Base-by-base conservation (phyloP, 1,140 invertebrate genomes). In the Hycleus phaleratus region DNA sequence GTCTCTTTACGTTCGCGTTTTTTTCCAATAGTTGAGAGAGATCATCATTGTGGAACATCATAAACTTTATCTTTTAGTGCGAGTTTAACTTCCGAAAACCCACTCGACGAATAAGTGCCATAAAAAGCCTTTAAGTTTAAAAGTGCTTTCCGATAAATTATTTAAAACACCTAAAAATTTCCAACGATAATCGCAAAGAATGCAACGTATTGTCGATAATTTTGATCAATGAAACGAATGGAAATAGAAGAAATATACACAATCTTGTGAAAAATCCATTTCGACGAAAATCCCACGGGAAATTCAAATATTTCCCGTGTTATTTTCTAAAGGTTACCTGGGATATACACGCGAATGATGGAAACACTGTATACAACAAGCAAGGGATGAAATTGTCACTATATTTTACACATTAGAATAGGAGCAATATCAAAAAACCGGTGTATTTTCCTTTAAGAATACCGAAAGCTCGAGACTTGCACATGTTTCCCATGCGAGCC, bases 71-170 rank as follows among this genome's bases (percentile, higher is more conserved):
- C 32, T 56, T 65, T 62, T 62, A 62, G 60, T 54, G 18, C 18
- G 53, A 64, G 59, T 60, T 46, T 58, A 61, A 64, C 40, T 61
- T 64, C 47, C 38, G 46, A 53, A 42, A 51, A 55, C 53, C 60
- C 60, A 60, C 63, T 62, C 53, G 47, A 59, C 48, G 56, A 63
- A 59, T 65, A 65, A 65, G 63, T 62, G 52, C 63, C 63, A 63
- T 65, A 65, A 68, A 68, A 60, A 60, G 66, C 62, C 59, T 60
- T 65, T 59, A 57, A 66, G 59, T 68, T 64, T 65, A 61, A 66
- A 68, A 68, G 66, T 68, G 66, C 64, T 68, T 68, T 65, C 58
- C 66, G 62, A 68, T 68, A 66, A 68, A 66, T 68, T 68, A 68
- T 66, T 68, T 64, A 62, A 18, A 64, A 68, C 66, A 55, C 44